These are phyloP conservation scores for Eretmochelys imbricata DNA, from an alignment of 2,113 vertebrate genomes.

Conservation along the genomic window DNA sequence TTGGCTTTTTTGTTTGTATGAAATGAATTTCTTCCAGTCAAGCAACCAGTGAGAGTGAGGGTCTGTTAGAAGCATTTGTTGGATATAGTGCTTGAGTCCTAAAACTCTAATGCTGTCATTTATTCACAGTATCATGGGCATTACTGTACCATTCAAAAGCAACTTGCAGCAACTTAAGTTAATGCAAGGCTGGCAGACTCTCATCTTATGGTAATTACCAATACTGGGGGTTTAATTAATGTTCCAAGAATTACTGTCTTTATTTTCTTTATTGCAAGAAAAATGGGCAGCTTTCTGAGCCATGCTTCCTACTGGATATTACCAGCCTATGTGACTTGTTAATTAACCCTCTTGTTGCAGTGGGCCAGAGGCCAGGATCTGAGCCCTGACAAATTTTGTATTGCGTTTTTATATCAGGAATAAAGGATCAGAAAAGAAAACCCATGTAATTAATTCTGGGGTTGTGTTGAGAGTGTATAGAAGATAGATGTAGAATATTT, in stretches of 20 bases:
- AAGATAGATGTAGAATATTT: not conserved
- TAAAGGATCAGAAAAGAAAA: not conserved
- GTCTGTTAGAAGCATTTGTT: constrained; percentile 63
- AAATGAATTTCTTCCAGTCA: constrained; percentile 57
- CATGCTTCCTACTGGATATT: constrained; percentile 39
- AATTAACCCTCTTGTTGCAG: constrained; percentile 66
- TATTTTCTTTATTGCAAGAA: constrained; percentile 69
- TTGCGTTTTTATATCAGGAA: not conserved
- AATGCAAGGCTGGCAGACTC: constrained; percentile 75
- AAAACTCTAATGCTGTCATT: constrained; percentile 66
- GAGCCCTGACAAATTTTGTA: not conserved
- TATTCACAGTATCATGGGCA: constrained; percentile 49
- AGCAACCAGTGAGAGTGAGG: constrained; percentile 40
- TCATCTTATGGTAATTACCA: constrained; percentile 74
- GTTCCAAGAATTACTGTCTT: constrained; percentile 72
- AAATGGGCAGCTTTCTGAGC: constrained; percentile 57
- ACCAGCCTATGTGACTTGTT: constrained; percentile 41
- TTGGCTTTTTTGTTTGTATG: not conserved
- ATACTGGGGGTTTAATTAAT: constrained; percentile 73
- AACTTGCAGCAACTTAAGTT: constrained; percentile 67
- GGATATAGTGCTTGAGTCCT: constrained; percentile 13
- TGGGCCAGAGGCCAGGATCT: not conserved
- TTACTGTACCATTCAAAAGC: constrained; percentile 66
- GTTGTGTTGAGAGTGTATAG: not conserved
- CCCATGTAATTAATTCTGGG: not conserved